Base-by-base conservation (phyloP, 2,113 vertebrate species). In the Podarcis raffonei region DNA sequence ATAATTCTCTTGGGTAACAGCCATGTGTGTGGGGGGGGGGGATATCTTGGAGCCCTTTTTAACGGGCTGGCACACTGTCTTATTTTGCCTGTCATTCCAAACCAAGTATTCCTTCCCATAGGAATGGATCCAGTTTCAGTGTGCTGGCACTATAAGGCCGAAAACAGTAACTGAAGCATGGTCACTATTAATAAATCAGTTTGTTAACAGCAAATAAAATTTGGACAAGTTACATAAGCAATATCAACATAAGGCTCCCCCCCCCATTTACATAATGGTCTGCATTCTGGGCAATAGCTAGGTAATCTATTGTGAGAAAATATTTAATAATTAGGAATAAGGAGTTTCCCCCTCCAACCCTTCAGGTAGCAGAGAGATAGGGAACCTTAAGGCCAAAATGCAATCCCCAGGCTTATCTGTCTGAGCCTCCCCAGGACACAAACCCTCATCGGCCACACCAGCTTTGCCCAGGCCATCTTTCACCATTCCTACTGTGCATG, bases 1-100 rank as follows among this genome's bases (percentile, higher is more conserved):
- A 86, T 87, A 90, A 88, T 86, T 86, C 71, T 88, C 71, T 71
- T 83, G 83, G 68, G 86, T 65, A 75, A 81, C 0, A 0, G 69
- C 71, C 42, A 8, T 0, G 0, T 89, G 68, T 15, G 35, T 0
- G n/a, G 16, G 1, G 7, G 20, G 20, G 25, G 16, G 57, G 71
- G 66, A 48, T 79, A 86, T 84, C 39, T 18, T 66, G 86, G 87
- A 90, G 91, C 75, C 68, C 37, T 74, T 2, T 37, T 1, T 39
- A 72, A 75, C 83, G n/a, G 9, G 25, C 15, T 71, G 30, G 16
- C 32, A 42, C 62, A 32, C 76, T 9, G 12, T 72, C 35, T 59
- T 71, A 5, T 79, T 84, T 66, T 42, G 23, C 48, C 53, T 42
- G 37, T 72, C 35, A 39, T 79, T 23, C 59, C 68, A 8, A 32